Conservation (phyloP, 2,113 vertebrate species). For the Ammospiza caudacuta region DNA sequence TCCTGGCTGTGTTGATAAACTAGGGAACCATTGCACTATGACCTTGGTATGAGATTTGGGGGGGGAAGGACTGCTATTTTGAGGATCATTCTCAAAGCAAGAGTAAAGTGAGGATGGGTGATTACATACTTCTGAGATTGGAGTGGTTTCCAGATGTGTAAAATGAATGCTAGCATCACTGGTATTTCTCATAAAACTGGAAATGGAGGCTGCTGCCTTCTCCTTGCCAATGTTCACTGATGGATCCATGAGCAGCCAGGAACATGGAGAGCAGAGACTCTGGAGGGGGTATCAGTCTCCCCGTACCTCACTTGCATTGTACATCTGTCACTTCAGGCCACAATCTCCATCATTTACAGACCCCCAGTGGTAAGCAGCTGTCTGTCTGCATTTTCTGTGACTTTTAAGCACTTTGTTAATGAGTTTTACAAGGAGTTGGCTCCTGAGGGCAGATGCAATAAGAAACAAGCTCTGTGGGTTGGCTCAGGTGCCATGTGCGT, state of each 20-base stretch:
- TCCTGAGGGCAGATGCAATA: conserved; percentile 4
- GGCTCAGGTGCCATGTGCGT: neutral
- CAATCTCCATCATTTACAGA: conserved; percentile 2
- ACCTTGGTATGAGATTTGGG: neutral
- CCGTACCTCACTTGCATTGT: neutral
- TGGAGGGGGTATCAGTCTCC: neutral
- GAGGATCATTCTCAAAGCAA: neutral
- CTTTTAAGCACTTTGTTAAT: conserved; percentile 32
- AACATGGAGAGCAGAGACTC: neutral
- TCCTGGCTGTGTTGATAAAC: neutral
- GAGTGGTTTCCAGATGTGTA: neutral
- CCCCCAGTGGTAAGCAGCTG: conserved; percentile 37
- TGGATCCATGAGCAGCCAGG: neutral
- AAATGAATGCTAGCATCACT: neutral
- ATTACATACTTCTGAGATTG: neutral
- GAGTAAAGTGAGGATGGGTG: neutral
- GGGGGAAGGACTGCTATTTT: neutral
- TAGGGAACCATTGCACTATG: neutral
- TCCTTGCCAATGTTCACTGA: neutral
- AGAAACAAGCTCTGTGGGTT: neutral
- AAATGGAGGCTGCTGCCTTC: neutral
- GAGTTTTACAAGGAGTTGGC: conserved; percentile 2
- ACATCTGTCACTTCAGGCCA: conserved; percentile 26
- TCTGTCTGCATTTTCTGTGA: conserved; percentile 34
- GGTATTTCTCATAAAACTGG: neutral